phyloP scores from a whole-genome alignment of 2,888 invertebrate species.

The Arctia plantaginis region DNA sequence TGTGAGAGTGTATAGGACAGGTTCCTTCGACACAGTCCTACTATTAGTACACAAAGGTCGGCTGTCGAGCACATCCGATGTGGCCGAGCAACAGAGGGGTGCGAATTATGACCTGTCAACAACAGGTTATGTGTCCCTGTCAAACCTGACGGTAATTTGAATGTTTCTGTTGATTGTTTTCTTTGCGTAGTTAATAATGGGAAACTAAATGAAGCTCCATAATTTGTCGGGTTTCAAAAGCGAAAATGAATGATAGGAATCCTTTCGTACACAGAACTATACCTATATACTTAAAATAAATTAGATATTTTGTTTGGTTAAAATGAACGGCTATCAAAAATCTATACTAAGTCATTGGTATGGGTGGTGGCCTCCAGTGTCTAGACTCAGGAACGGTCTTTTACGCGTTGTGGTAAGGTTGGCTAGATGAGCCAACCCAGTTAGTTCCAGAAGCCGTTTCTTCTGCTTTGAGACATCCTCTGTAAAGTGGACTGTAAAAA shows the following conservation, averaged over 20 bases:
- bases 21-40: slow-evolving; percentile 67
- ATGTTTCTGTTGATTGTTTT: slow-evolving; percentile 25
- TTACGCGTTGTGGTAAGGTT: too few species aligned
- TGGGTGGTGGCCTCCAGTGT: too few species aligned
- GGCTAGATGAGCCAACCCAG: too few species aligned
- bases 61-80: slow-evolving; percentile 68
- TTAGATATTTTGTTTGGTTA: neutral
- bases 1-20: slow-evolving; percentile 67
- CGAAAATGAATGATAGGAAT: neutral
- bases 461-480: too few species aligned
- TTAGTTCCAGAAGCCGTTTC: too few species aligned
- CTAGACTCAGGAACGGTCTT: too few species aligned
- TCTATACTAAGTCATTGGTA: too few species aligned
- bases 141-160: slow-evolving; percentile 62
- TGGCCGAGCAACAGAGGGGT: slow-evolving; percentile 59
- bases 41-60: slow-evolving; percentile 81
- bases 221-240: neutral
- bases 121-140: slow-evolving; percentile 56
- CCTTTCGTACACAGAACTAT: neutral
- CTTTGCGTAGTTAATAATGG: slow-evolving; percentile 1
- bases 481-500: too few species aligned
- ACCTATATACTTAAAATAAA: neutral
- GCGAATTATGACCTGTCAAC: slow-evolving; percentile 81
- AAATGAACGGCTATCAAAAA: neutral
- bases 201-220: neutral